Evolutionary conservation across 2,113 vertebrate genomes (phyloP).

Genomic region (Etheostoma spectabile): DNA sequence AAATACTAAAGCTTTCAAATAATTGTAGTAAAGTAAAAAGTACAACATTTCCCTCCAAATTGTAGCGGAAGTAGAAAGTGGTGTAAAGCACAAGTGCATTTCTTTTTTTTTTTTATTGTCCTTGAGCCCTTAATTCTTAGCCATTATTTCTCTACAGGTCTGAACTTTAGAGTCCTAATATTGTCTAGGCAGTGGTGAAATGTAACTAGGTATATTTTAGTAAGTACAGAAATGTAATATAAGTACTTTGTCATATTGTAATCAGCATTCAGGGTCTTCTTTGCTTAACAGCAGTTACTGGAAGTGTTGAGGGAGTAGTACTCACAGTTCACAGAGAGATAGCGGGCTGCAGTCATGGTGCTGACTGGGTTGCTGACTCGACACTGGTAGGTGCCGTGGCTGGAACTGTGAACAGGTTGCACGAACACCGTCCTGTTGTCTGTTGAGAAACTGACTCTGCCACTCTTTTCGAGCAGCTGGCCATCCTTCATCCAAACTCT

Average conservation of each 20-base stretch:
- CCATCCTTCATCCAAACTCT: constrained; percentile 71
- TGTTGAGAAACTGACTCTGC: constrained; percentile 56
- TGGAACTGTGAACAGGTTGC: constrained; percentile 51
- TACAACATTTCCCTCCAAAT: not conserved
- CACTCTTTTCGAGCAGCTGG: constrained; percentile 31
- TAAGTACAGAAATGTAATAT: too few relatives aligned
- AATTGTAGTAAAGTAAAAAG: not conserved
- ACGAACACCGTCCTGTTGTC: constrained; percentile 66
- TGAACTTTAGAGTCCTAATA: too few relatives aligned
- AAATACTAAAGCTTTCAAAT: not conserved
- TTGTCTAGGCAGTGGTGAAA: too few relatives aligned
- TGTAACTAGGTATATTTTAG: too few relatives aligned
- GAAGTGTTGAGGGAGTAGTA: not conserved
- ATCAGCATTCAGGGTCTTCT: not conserved
- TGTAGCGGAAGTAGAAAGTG: not conserved
- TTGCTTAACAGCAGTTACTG: not conserved
- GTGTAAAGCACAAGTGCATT: too few relatives aligned
- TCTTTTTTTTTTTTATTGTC: too few relatives aligned
- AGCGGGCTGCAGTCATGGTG: constrained; percentile 21
- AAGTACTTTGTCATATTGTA: not conserved
- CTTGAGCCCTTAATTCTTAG: too few relatives aligned
- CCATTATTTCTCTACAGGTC: too few relatives aligned
- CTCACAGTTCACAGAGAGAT: constrained; percentile 80
- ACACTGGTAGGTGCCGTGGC: constrained; percentile 72
- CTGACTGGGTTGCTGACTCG: constrained; percentile 73